phyloP scores from a whole-genome alignment of 2,797 vertebrate genomes.

The Lophius americanus region DNA sequence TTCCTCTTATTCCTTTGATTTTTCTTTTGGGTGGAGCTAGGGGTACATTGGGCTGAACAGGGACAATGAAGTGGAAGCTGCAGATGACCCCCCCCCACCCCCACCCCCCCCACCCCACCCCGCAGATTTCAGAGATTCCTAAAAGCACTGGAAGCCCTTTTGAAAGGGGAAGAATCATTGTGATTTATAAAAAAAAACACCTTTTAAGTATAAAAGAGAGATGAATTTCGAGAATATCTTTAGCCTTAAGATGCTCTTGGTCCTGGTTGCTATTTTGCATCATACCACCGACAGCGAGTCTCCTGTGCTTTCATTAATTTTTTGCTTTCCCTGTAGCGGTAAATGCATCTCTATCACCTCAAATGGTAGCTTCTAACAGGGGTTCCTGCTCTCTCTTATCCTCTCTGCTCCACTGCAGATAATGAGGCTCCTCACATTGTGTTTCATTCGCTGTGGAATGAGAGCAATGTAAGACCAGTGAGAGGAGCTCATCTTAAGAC shows the following conservation, averaged over 20 bases:
- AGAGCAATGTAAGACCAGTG: conserved; percentile 67
- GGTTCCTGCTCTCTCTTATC: conserved; percentile 57
- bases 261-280: not conserved
- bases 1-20: too few species aligned
- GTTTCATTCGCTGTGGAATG: conserved; percentile 77
- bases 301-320: conserved; percentile 18
- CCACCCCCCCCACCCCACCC: too few species aligned
- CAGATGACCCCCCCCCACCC: too few species aligned
- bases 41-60: too few species aligned
- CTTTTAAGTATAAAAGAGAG: not conserved
- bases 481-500: conserved; percentile 51
- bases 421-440: conserved; percentile 70
- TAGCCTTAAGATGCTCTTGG: not conserved
- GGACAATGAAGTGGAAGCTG: too few species aligned
- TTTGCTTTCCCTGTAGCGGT: conserved; percentile 33
- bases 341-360: conserved; percentile 62
- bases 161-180: not conserved
- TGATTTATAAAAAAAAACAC: not conserved
- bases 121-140: not conserved
- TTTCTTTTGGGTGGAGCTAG: too few species aligned
- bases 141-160: not conserved
- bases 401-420: conserved; percentile 66
- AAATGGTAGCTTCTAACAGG: conserved; percentile 65
- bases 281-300: not conserved
- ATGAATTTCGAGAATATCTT: conserved; percentile 4